phyloP scores from a whole-genome alignment of 2,888 invertebrate species.

The Acleris cristana region DNA sequence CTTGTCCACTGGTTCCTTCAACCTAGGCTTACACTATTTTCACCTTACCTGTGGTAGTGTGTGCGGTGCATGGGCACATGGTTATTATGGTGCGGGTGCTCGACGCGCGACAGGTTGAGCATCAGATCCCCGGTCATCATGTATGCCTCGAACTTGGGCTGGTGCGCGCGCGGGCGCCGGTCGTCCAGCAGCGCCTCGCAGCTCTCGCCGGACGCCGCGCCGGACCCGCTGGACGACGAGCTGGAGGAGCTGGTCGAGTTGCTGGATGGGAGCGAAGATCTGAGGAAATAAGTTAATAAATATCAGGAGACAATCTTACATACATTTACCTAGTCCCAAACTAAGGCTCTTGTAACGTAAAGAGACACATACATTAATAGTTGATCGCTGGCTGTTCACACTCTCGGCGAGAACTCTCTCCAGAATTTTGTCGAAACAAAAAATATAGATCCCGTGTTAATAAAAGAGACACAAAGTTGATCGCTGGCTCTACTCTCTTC shows the following conservation, averaged over 20 bases:
- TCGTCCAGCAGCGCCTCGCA: constrained; percentile 71
- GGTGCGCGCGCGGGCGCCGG: constrained; percentile 63
- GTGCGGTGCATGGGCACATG: constrained; percentile 79
- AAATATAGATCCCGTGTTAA: too few relatives aligned
- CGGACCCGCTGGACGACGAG: constrained; percentile 77
- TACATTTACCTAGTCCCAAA: too few relatives aligned
- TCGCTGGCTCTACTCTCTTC: too few relatives aligned
- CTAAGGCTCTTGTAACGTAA: too few relatives aligned
- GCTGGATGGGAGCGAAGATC: constrained; percentile 70
- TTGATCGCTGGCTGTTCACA: too few relatives aligned
- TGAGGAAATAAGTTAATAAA: constrained; percentile 44
- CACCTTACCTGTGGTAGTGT: constrained; percentile 70
- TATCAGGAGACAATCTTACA: too few relatives aligned
- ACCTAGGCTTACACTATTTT: too few relatives aligned
- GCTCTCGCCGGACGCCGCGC: constrained; percentile 82
- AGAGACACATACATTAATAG: too few relatives aligned
- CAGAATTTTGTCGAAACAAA: too few relatives aligned
- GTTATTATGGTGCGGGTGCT: constrained; percentile 85
- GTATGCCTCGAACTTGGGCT: constrained; percentile 93
- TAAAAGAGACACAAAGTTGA: too few relatives aligned
- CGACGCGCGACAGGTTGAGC: constrained; percentile 94
- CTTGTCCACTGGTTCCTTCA: too few relatives aligned
- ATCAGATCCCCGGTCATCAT: constrained; percentile 99
- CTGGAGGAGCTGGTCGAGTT: constrained; percentile 68
- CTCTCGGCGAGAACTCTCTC: too few relatives aligned